phyloP scores from a whole-genome alignment of 2,888 invertebrate genomes.

The Agrochola litura region DNA sequence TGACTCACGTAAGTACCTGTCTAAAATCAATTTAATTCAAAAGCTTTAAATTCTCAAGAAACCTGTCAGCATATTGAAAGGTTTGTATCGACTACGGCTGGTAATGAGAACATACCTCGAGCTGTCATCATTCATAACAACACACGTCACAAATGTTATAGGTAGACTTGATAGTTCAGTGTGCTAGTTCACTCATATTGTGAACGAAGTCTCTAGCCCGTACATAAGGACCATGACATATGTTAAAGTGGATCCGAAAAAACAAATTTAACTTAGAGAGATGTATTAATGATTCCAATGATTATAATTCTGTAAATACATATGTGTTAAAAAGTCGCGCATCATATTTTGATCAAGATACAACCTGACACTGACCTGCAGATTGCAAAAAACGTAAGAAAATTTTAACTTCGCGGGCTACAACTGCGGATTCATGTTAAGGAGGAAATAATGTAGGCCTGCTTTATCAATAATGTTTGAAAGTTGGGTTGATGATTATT shows the following conservation, averaged over 20 bases:
- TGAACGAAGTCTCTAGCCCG: background rate
- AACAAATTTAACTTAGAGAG: no score
- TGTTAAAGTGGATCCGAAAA: no score
- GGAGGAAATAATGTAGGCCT: no score
- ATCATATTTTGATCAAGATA: no score
- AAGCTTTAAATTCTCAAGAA: background rate
- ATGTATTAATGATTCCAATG: no score
- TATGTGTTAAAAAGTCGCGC: no score
- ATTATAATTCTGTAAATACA: no score
- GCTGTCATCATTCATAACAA: slow-evolving; percentile 10
- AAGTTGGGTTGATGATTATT: background rate
- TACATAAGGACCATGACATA: background rate
- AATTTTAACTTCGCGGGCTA: no score
- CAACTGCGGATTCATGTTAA: no score
- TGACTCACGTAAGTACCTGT: background rate
- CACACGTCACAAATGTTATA: slow-evolving; percentile 4
- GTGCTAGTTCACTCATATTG: slow-evolving; percentile 20
- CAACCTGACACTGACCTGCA: no score
- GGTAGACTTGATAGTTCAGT: background rate
- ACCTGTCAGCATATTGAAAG: background rate
- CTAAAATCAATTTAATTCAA: background rate
- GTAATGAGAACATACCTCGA: slow-evolving; percentile 36
- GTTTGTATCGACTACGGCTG: background rate
- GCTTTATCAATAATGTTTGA: no score
- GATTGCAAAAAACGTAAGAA: no score